Evolutionary conservation across 2,888 invertebrate species (phyloP), one percentile per base, ranked within the genome.

Genomic region (Digitonthophagus gazella): DNA sequence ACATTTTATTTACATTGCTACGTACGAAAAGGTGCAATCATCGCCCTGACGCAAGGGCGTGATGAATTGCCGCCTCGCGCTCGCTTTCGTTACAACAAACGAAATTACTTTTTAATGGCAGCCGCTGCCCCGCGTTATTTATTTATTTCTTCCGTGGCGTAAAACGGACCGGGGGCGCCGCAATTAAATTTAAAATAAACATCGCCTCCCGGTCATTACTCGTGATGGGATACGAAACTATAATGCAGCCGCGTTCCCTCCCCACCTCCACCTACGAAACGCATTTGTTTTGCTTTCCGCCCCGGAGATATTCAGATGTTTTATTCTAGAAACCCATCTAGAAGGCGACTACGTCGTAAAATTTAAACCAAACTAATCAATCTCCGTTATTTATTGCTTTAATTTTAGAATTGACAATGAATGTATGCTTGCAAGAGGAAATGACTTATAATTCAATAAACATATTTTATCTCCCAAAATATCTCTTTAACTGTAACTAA

Each of bases 121-220:
- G 20, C n/a, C 28, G 28, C 28, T 18, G 61, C 16, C 61, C 18
- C 55, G 28, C 55, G 58, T 15, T 66, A 67, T 70, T 70, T 65
- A 70, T 70, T 70, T 70, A 70, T 70, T 68, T 68, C 66, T 70
- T 61, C 20, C 19, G 19, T n/a, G 18, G 19, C 61, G 64, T 68
- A 65, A 67, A 67, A 65, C 70, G 66, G 67, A 70, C 65, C 58
- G 58, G 19, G 58, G 57, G 55, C 57, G 57, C 44, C 57, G 70
- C 70, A 70, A 70, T 70, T 70, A 70, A 70, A 70, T 70, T 68
- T 67, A 67, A 70, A 70, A 70, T 70, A 70, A 70, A 67, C 70
- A 58, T 61, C 18, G 61, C 18, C 61, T n/a, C 19, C 19, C 61
- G 61, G 19, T 14, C 61, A 61, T 61, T 18, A 61, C 20, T 61